These are phyloP conservation scores for Trochalopteron elliotii DNA, from an alignment of 2,113 vertebrate species.

Conservation along the genomic window DNA sequence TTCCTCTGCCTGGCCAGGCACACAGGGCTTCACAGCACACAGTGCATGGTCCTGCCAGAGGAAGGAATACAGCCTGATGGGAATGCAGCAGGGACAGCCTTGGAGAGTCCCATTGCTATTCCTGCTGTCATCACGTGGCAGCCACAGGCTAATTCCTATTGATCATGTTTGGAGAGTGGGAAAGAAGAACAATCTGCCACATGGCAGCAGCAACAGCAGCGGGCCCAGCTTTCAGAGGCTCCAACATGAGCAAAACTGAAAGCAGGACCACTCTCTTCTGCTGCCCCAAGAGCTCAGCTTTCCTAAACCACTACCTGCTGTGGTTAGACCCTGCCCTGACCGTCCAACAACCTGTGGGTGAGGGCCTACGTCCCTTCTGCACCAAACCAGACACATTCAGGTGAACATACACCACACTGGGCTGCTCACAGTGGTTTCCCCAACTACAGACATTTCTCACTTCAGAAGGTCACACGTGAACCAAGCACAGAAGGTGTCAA, in stretches of 20 bases:
- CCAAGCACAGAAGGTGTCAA: background rate
- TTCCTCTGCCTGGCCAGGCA: background rate
- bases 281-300: background rate
- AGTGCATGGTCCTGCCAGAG: fast-evolving
- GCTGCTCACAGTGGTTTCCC: fast-evolving
- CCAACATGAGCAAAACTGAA: background rate
- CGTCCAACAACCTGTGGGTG: fast-evolving
- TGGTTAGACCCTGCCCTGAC: background rate
- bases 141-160: background rate
- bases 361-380: background rate
- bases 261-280: background rate
- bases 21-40: fast-evolving
- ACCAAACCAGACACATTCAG: background rate
- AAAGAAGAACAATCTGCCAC: background rate
- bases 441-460: fast-evolving
- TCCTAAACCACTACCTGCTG: background rate
- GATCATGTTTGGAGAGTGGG: background rate
- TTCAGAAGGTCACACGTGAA: background rate
- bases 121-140: background rate
- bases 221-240: background rate
- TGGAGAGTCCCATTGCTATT: background rate
- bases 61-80: background rate
- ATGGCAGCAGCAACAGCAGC: background rate
- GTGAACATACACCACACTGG: fast-evolving
- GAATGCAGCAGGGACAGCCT: background rate